Evolutionary conservation across 2,113 vertebrate genomes (phyloP).

Genomic region (Polypterus bichir): DNA sequence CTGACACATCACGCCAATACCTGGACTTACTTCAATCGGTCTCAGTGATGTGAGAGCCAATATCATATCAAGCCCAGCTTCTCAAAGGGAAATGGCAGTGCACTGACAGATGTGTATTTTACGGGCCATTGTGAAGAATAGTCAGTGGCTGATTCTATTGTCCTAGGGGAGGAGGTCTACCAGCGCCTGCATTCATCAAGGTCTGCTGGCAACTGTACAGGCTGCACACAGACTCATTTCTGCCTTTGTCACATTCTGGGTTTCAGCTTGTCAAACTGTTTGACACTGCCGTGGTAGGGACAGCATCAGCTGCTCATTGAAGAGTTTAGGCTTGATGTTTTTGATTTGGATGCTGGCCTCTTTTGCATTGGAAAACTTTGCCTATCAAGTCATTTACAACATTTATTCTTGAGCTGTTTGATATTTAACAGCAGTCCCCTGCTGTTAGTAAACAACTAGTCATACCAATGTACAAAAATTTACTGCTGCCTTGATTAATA

Average conservation of each 20-base stretch:
- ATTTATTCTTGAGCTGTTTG: conserved; percentile 9
- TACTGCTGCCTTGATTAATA: no score
- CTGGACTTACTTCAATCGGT: conserved; percentile 49
- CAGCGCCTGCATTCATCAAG: conserved; percentile 41
- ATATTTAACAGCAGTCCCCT: conserved; percentile 15
- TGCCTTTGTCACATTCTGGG: conserved; percentile 40
- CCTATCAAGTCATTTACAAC: conserved; percentile 3
- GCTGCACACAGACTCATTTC: conserved; percentile 29
- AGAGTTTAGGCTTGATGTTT: conserved; percentile 21
- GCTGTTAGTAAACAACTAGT: background rate
- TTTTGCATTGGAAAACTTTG: conserved; percentile 16
- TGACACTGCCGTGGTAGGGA: conserved; percentile 30
- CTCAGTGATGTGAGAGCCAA: conserved; percentile 36
- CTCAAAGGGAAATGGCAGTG: conserved; percentile 24
- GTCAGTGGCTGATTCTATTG: conserved; percentile 27
- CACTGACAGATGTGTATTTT: conserved; percentile 41
- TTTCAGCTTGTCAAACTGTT: conserved; percentile 40
- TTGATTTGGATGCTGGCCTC: conserved; percentile 18
- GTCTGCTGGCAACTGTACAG: conserved; percentile 23
- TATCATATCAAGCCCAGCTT: conserved; percentile 33
- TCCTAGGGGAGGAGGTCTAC: conserved; percentile 35
- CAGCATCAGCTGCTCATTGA: conserved; percentile 18
- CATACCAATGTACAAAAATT: no score
- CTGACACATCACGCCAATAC: conserved; percentile 52
- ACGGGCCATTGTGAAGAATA: conserved; percentile 31